Evolutionary conservation across 2,113 vertebrate species (phyloP).

Genomic region (Anarhynchus alexandrinus): DNA sequence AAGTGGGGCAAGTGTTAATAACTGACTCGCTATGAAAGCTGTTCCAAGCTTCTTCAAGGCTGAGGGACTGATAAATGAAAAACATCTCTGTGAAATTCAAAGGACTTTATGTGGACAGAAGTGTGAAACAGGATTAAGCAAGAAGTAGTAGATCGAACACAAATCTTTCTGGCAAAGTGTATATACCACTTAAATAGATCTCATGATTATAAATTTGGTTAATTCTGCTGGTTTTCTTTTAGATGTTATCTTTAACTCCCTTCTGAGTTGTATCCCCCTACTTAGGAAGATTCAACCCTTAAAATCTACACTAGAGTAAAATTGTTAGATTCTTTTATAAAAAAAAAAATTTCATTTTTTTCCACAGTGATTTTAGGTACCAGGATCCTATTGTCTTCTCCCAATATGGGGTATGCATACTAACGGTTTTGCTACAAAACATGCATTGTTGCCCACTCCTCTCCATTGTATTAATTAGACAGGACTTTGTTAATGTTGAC

Average conservation of each 20-base stretch:
- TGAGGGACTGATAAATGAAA: not conserved
- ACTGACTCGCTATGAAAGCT: not conserved
- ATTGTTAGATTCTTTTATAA: not conserved
- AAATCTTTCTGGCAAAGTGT: not conserved
- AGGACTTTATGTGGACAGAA: not conserved
- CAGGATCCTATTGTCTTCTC: not conserved
- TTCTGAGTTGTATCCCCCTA: not conserved
- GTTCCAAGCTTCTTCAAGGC: not conserved
- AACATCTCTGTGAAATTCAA: not conserved
- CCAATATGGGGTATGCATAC: not conserved
- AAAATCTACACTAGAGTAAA: not conserved
- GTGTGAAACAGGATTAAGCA: not conserved
- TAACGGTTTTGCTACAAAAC: not conserved
- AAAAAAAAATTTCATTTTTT: not conserved
- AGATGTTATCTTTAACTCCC: not conserved
- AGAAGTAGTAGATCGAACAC: not conserved
- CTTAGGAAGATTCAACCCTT: not conserved
- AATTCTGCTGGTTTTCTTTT: not conserved
- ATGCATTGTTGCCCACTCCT: not conserved
- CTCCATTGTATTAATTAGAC: not conserved
- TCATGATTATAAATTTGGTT: not conserved
- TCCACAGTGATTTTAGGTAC: not conserved
- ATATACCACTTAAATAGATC: not conserved
- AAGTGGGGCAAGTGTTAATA: not conserved
- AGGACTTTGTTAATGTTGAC: not conserved